Conservation (phyloP, 2,113 vertebrate species). For the Scomber scombrus region DNA sequence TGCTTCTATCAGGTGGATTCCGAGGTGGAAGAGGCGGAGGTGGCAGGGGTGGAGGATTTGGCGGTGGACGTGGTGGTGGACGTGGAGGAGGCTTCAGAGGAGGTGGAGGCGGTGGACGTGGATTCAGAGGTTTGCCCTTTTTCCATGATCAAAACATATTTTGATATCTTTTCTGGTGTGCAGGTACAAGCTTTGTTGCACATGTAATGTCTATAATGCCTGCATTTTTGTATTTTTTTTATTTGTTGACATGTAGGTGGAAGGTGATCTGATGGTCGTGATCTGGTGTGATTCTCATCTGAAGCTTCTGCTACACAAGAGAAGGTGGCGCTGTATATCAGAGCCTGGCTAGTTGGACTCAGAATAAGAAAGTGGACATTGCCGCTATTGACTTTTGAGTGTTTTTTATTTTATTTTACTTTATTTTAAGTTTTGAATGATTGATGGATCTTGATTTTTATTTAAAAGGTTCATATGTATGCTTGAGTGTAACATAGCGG, state of each 20-base stretch:
- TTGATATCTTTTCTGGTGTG: neutral
- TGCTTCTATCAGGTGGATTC: constrained; percentile 80
- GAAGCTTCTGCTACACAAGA: neutral
- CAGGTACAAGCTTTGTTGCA: neutral
- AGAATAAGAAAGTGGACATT: constrained; percentile 25
- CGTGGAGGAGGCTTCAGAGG: constrained; percentile 87
- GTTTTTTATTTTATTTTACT: constrained; percentile 8
- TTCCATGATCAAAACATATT: neutral
- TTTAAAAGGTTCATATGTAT: constrained; percentile 52
- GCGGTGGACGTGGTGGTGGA: constrained; percentile 83
- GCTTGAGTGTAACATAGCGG: neutral
- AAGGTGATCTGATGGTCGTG: constrained; percentile 47
- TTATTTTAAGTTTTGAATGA: constrained; percentile 41
- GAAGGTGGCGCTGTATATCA: neutral
- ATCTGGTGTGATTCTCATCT: constrained; percentile 12
- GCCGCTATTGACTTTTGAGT: constrained; percentile 35
- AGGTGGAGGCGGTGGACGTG: constrained; percentile 81
- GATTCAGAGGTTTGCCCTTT: constrained; percentile 85
- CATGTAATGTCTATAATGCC: neutral
- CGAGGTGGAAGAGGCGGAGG: constrained; percentile 81
- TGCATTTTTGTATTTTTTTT: neutral
- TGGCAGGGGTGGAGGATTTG: constrained; percentile 79
- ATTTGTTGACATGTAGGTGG: constrained; percentile 53
- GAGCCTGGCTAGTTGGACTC: constrained; percentile 23
- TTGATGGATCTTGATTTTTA: constrained; percentile 42